Base-by-base conservation (phyloP, 2,113 vertebrate species). In the Tenebrosternarchus preto region DNA sequence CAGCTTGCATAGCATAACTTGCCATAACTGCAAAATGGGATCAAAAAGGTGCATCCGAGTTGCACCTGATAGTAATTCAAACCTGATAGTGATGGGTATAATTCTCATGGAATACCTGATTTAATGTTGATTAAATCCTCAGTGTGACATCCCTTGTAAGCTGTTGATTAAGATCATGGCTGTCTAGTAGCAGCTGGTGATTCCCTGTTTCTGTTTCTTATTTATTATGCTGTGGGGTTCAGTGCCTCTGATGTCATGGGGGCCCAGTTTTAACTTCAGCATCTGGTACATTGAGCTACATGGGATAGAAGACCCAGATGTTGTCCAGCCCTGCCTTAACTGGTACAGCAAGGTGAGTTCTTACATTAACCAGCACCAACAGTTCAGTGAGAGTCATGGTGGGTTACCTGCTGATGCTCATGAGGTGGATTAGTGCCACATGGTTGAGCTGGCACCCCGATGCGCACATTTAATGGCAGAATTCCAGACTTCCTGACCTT, bases 221-320 rank as follows among this genome's bases (percentile, higher is more conserved):
- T 77, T 55, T 77, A 17, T 6, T 25, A 2, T 50, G 31, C 50
- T 77, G 71, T 84, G 33, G 19, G 31, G 84, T 92, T 86, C 87
- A 99, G 97, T 99, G 92, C 97, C 98, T 88, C 95, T 99, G 77
- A 95, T 99, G 91, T 98, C 97, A 2, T 99, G 98, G 98, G 98
- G 98, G 73, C 98, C 98, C 70, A 99, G 98, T 93, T 99, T 99
- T 93, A 99, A 99, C 92, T 99, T 99, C 91, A 99, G 98, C 92
- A 99, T 99, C 92, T 99, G 98, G 98, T 99, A 97, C 91, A 96
- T 98, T 90, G 97, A 99, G 93, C 94, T 99, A 80, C 97, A 96
- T 64, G 97, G 98, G 82, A 98, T 99, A 77, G 97, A 99, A 91
- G 96, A 98, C 83, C 97, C 97, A 19, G 97, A 98, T 75, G 95